Conservation (phyloP, 2,888 invertebrate species). For the Tyria jacobaeae region DNA sequence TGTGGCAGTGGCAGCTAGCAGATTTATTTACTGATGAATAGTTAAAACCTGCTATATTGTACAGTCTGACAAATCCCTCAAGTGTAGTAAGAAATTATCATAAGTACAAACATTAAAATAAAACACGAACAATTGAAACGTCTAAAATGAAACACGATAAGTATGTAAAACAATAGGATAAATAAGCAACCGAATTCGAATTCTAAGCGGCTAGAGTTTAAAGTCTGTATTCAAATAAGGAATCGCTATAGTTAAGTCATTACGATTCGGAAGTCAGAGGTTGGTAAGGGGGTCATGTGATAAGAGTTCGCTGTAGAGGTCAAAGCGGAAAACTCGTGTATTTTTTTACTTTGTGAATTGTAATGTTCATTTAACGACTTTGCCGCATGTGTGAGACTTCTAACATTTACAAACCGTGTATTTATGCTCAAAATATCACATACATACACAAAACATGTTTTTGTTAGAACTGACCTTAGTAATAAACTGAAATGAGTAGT, state of each 20-base stretch:
- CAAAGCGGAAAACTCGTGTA: slow-evolving; percentile 68
- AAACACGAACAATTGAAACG: slow-evolving; percentile 57
- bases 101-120: slow-evolving; percentile 33
- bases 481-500: background rate
- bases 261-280: slow-evolving; percentile 52
- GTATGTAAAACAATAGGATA: slow-evolving; percentile 61
- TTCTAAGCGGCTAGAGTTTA: slow-evolving; percentile 40
- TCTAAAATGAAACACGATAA: slow-evolving; percentile 76
- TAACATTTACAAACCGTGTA: slow-evolving; percentile 7
- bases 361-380: slow-evolving; percentile 14
- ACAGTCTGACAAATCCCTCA: background rate
- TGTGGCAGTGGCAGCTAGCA: too few species aligned
- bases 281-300: slow-evolving; percentile 81
- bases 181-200: slow-evolving; percentile 42
- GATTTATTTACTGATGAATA: too few species aligned
- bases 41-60: background rate
- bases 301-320: slow-evolving; percentile 75
- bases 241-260: slow-evolving; percentile 49
- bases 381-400: slow-evolving; percentile 9
- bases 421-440: slow-evolving; percentile 6
- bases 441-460: background rate
- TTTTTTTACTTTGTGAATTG: slow-evolving; percentile 35
- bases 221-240: slow-evolving; percentile 44
- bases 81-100: slow-evolving; percentile 8
- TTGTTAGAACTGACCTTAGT: background rate